Percentiles rank a stretch among this genome's conserved stretches.
These are phyloP conservation scores for Leptopilina clavipes DNA, from an alignment of 1,140 invertebrate species.

Conservation along the genomic window DNA sequence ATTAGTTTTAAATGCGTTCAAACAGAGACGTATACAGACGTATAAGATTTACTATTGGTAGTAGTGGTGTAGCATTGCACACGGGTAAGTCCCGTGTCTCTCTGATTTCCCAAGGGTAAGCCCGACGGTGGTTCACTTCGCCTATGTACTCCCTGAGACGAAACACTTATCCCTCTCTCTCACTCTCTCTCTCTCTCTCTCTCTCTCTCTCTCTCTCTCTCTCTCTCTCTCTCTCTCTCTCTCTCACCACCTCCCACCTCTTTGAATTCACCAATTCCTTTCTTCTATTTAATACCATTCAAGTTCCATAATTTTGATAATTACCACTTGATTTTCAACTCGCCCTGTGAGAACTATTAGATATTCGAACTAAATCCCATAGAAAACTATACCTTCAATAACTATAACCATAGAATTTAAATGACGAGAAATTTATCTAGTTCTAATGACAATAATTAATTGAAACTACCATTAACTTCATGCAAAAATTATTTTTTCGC, in stretches of 20 bases:
- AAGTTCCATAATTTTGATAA: background rate
- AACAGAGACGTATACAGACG: slow-evolving; percentile 26
- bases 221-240: too few relatives aligned
- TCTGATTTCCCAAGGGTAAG: slow-evolving; percentile 71
- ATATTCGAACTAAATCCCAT: background rate
- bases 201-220: too few relatives aligned
- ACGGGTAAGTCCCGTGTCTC: slow-evolving; percentile 63
- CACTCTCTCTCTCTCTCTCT: too few relatives aligned
- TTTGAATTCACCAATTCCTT: slow-evolving; percentile 11
- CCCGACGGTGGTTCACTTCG: slow-evolving; percentile 52
- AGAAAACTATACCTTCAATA: too few relatives aligned
- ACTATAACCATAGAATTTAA: too few relatives aligned
- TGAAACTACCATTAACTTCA: too few relatives aligned
- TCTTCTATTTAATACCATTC: slow-evolving; percentile 9
- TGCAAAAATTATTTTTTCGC: too few relatives aligned
- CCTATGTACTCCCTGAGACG: slow-evolving; percentile 58
- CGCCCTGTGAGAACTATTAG: background rate
- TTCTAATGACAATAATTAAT: too few relatives aligned
- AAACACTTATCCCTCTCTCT: slow-evolving; percentile 50
- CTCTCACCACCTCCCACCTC: slow-evolving; percentile 26
- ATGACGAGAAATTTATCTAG: too few relatives aligned
- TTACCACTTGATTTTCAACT: slow-evolving; percentile 11
- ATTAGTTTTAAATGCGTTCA: slow-evolving; percentile 1
- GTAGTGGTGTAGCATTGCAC: slow-evolving; percentile 21
- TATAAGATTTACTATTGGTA: slow-evolving; percentile 11